Evolutionary conservation across 2,888 invertebrate genomes (phyloP).

Genomic region (Griposia aprilina): DNA sequence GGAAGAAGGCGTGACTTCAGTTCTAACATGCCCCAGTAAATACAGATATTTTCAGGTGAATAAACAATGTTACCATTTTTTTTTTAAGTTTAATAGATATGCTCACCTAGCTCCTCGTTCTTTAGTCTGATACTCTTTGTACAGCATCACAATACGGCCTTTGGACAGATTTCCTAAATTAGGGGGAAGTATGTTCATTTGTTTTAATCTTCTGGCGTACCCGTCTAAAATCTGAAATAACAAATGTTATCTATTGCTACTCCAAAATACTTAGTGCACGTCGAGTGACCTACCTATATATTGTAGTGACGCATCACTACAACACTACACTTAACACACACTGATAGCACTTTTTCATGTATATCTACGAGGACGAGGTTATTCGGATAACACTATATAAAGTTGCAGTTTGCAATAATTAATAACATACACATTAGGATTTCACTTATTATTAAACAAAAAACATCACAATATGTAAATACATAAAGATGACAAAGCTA

Average conservation of each 20-base stretch:
- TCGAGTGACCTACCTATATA: too few relatives aligned
- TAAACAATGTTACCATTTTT: background rate
- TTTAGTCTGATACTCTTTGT: constrained; percentile 90
- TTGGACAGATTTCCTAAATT: constrained; percentile 90
- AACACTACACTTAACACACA: too few relatives aligned
- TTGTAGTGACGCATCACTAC: background rate
- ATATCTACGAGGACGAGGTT: background rate
- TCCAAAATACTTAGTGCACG: background rate
- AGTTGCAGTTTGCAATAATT: background rate
- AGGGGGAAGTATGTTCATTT: constrained; percentile 91
- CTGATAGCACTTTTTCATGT: background rate
- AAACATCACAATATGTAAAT: background rate
- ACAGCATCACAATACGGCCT: constrained; percentile 91
- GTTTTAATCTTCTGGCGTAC: constrained; percentile 91
- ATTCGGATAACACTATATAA: constrained; percentile 7
- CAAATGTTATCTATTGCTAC: background rate
- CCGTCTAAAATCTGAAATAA: constrained; percentile 91
- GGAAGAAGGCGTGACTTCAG: too few relatives aligned
- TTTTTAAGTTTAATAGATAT: background rate
- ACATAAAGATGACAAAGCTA: background rate
- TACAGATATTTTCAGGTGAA: background rate
- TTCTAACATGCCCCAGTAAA: background rate
- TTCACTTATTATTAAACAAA: background rate
- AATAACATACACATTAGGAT: background rate
- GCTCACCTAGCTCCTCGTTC: constrained; percentile 83